These are phyloP conservation scores for Hoplodrina blanda DNA, from an alignment of 2,888 invertebrate genomes.

Conservation along the genomic window DNA sequence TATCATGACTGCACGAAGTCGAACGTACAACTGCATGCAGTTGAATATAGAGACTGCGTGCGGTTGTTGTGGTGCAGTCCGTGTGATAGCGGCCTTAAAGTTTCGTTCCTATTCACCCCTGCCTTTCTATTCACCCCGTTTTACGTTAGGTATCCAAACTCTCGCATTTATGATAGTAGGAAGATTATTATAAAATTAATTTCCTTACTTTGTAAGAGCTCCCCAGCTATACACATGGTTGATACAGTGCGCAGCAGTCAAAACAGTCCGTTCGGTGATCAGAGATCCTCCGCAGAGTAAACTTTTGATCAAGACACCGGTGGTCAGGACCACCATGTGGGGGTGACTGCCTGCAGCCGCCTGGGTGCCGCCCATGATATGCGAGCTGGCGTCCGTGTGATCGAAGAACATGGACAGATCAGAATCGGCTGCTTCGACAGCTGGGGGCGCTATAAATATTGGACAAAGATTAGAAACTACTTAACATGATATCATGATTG, in stretches of 20 bases:
- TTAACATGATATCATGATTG: too few relatives aligned
- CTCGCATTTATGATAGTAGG: too few relatives aligned
- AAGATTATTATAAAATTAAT: too few relatives aligned
- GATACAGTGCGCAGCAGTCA: slow-evolving; percentile 83
- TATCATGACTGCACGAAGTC: too few relatives aligned
- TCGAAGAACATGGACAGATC: slow-evolving; percentile 71
- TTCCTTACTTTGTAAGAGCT: slow-evolving; percentile 35
- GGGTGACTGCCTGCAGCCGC: slow-evolving; percentile 73
- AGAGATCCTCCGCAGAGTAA: slow-evolving; percentile 79
- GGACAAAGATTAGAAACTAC: too few relatives aligned
- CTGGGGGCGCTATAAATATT: background rate
- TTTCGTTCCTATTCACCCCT: too few relatives aligned
- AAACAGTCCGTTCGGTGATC: slow-evolving; percentile 66
- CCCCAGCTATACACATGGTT: slow-evolving; percentile 34
- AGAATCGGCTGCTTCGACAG: slow-evolving; percentile 50
- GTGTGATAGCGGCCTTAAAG: too few relatives aligned
- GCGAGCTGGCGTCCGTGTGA: slow-evolving; percentile 66
- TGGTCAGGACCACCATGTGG: slow-evolving; percentile 75
- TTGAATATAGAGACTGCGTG: too few relatives aligned
- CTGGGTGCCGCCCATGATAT: slow-evolving; percentile 77
- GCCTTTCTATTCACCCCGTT: too few relatives aligned
- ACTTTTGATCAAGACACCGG: slow-evolving; percentile 66
- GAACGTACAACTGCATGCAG: too few relatives aligned
- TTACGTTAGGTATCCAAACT: too few relatives aligned
- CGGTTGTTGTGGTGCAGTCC: too few relatives aligned